phyloP scores from a whole-genome alignment of 2,797 vertebrate genomes.

The Uromys caudimaculatus region DNA sequence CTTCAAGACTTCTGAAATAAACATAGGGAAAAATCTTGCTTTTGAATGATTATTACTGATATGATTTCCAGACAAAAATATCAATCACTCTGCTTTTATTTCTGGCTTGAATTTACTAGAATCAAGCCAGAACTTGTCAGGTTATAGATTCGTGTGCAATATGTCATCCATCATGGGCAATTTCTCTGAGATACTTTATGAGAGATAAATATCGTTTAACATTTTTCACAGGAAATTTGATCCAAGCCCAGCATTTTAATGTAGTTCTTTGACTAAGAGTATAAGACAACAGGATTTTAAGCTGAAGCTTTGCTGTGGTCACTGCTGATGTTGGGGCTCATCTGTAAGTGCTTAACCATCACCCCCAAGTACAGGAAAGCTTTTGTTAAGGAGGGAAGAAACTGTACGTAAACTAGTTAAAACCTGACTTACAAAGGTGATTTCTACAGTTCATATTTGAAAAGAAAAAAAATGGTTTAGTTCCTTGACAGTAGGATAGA shows the following conservation, averaged over 20 bases:
- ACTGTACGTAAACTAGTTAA: not conserved
- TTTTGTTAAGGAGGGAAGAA: not conserved
- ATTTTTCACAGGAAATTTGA: constrained; percentile 74
- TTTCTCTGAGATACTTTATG: constrained; percentile 58
- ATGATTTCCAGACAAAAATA: constrained; percentile 39
- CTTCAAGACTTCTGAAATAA: constrained; percentile 9
- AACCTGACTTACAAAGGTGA: constrained; percentile 29
- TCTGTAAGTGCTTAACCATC: not conserved
- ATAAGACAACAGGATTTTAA: constrained; percentile 25
- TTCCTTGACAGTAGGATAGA: constrained; percentile 9
- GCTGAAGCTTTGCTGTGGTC: not conserved
- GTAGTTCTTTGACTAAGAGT: not conserved
- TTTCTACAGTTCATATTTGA: not conserved
- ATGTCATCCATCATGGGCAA: constrained; percentile 60
- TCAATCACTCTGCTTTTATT: constrained; percentile 33
- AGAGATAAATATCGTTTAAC: constrained; percentile 60
- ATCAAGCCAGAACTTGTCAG: constrained; percentile 4
- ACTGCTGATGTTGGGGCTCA: not conserved
- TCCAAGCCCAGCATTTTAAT: constrained; percentile 53
- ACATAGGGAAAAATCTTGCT: constrained; percentile 16
- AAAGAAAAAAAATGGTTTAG: not conserved
- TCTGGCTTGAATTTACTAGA: constrained; percentile 54
- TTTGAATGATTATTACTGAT: not conserved
- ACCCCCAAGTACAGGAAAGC: not conserved
- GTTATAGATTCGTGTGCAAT: constrained; percentile 16